A percentile compares a stretch with the other conserved stretches of the same genome.
phyloP scores from a whole-genome alignment of 2,113 vertebrate genomes.

The Rana temporaria region DNA sequence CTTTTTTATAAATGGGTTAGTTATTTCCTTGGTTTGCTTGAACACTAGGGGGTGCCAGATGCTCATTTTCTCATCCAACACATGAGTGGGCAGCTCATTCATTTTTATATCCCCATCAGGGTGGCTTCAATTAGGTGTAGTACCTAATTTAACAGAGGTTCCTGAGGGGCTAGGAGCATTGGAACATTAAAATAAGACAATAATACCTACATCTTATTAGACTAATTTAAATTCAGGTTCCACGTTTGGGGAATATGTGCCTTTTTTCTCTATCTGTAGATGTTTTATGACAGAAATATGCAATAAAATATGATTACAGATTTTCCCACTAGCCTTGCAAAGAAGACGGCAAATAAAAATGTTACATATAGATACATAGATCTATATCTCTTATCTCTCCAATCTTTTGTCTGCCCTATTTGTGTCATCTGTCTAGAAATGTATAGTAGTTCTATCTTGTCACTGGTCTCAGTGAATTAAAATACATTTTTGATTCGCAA shows the following conservation, averaged over 20 bases:
- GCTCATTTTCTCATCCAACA: slow-evolving; percentile 57
- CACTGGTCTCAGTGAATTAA: no score
- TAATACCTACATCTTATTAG: slow-evolving; percentile 58
- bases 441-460: no score
- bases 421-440: no score
- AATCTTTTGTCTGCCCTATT: no score
- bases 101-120: slow-evolving; percentile 58
- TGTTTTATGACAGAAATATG: slow-evolving; percentile 47
- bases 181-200: slow-evolving; percentile 59
- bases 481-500: no score
- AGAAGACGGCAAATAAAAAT: no score
- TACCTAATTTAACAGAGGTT: slow-evolving; percentile 54
- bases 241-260: slow-evolving; percentile 42
- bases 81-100: slow-evolving; percentile 52
- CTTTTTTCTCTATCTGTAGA: slow-evolving; percentile 26
- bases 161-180: slow-evolving; percentile 45
- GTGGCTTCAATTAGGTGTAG: slow-evolving; percentile 56
- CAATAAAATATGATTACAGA: slow-evolving; percentile 48
- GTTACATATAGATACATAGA: no score
- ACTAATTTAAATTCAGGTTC: slow-evolving; percentile 53
- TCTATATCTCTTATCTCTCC: no score
- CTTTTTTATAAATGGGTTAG: background rate
- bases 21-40: slow-evolving; percentile 11
- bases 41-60: slow-evolving; percentile 78
- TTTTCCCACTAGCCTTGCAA: background rate